These are phyloP conservation scores for Idaea aversata DNA, from an alignment of 2,888 invertebrate genomes.

Conservation along the genomic window DNA sequence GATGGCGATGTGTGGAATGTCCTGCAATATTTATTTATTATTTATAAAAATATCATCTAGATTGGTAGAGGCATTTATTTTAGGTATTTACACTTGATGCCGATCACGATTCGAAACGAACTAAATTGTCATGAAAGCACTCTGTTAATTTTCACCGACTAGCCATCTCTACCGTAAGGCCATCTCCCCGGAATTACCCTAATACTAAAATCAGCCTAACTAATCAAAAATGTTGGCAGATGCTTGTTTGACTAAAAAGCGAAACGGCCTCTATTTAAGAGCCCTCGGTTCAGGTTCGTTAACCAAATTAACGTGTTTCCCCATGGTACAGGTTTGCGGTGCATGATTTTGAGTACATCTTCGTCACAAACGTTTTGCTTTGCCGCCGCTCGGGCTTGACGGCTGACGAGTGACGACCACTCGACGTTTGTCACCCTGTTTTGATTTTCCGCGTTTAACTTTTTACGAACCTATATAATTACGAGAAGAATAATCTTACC, in stretches of 20 bases:
- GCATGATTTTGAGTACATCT: slow-evolving; percentile 33
- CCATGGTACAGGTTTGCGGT: slow-evolving; percentile 35
- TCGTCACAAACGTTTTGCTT: slow-evolving; percentile 41
- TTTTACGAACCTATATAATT: neutral
- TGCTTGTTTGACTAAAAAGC: slow-evolving; percentile 45
- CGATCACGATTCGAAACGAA: too few species aligned
- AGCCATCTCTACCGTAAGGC: too few species aligned
- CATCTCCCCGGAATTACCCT: too few species aligned
- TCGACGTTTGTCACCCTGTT: slow-evolving; percentile 7
- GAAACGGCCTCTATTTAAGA: slow-evolving; percentile 48
- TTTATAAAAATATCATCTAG: too few species aligned
- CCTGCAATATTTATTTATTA: too few species aligned
- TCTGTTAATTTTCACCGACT: too few species aligned
- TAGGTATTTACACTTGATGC: too few species aligned
- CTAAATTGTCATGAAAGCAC: too few species aligned
- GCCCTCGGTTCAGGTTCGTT: slow-evolving; percentile 66
- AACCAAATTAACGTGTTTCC: slow-evolving; percentile 70
- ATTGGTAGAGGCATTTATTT: too few species aligned
- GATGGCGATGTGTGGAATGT: too few species aligned
- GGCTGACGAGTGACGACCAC: slow-evolving; percentile 17
- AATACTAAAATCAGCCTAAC: neutral
- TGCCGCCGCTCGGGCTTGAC: slow-evolving; percentile 11
- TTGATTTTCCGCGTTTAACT: neutral
- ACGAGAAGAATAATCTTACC: too few species aligned
- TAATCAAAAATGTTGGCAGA: neutral